Percentiles rank a stretch among this genome's conserved stretches.
These are phyloP conservation scores for Agrilus biguttatus DNA, from an alignment of 2,888 invertebrate species.

Conservation along the genomic window DNA sequence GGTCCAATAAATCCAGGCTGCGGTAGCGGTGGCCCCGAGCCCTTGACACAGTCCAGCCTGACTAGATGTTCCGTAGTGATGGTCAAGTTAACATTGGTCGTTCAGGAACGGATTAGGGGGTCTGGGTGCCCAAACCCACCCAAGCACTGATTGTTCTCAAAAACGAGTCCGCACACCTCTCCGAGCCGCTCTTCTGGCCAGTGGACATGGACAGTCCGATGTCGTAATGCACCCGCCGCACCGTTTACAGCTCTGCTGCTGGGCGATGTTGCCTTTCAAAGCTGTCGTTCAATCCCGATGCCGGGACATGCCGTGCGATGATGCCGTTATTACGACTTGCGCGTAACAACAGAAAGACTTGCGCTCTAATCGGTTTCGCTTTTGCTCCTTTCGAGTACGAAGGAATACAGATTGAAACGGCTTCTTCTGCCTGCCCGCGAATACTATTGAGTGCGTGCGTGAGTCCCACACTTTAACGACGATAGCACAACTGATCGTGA, in stretches of 20 bases:
- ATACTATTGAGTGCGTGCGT: too few species aligned
- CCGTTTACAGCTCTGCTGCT: slow-evolving; percentile 10
- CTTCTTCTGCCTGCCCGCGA: too few species aligned
- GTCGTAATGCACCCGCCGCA: slow-evolving; percentile 19
- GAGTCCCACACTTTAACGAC: too few species aligned
- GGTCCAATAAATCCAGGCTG: slow-evolving; percentile 31
- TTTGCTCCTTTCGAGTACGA: too few species aligned
- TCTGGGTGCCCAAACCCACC: slow-evolving; percentile 28
- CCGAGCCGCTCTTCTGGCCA: slow-evolving; percentile 26
- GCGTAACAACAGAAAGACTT: slow-evolving; percentile 6
- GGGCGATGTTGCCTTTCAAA: slow-evolving; percentile 12
- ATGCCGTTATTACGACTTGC: slow-evolving; percentile 13
- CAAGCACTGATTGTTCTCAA: slow-evolving; percentile 30
- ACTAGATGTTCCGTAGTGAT: slow-evolving; percentile 27
- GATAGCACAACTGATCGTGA: too few species aligned
- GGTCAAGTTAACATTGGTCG: slow-evolving; percentile 33
- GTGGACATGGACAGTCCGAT: slow-evolving; percentile 25
- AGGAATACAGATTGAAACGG: too few species aligned
- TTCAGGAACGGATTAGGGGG: slow-evolving; percentile 22
- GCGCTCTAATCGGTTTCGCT: too few species aligned
- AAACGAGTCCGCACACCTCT: slow-evolving; percentile 26
- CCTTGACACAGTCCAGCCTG: slow-evolving; percentile 27
- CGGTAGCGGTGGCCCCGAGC: slow-evolving; percentile 31
- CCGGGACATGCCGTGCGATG: slow-evolving; percentile 11
- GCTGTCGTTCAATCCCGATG: slow-evolving; percentile 16